Percentiles rank a stretch among this genome's conserved stretches.
These are phyloP conservation scores for Zootermopsis nevadensis DNA, from an alignment of 2,888 invertebrate genomes.

Conservation along the genomic window DNA sequence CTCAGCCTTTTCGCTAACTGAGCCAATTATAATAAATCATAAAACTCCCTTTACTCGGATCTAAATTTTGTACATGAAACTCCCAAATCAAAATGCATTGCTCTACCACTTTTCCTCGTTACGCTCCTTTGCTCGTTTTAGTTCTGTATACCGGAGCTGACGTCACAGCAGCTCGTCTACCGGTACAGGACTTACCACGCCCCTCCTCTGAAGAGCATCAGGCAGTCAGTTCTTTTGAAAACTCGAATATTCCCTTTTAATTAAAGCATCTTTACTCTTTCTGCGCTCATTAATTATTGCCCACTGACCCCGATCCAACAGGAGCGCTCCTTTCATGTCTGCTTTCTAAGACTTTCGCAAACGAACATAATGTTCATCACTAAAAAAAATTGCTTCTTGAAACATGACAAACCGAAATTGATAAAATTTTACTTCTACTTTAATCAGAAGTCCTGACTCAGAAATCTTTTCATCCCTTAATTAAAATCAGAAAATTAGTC, in stretches of 20 bases:
- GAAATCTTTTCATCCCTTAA: too few relatives aligned
- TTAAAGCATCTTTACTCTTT: conserved; percentile 1
- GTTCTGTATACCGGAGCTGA: too few relatives aligned
- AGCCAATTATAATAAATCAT: not conserved
- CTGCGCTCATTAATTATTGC: conserved; percentile 19
- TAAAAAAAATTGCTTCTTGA: not conserved
- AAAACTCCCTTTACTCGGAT: not conserved
- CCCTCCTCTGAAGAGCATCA: too few relatives aligned
- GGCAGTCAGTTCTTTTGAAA: not conserved
- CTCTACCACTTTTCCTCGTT: not conserved
- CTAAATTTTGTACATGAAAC: not conserved
- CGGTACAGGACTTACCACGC: too few relatives aligned
- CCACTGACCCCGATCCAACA: not conserved
- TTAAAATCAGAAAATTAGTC: too few relatives aligned
- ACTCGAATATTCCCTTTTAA: not conserved
- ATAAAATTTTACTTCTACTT: not conserved
- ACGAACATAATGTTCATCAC: not conserved
- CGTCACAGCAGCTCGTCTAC: too few relatives aligned
- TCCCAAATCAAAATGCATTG: not conserved
- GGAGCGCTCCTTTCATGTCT: not conserved
- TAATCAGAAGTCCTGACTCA: too few relatives aligned
- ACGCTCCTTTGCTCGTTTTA: not conserved
- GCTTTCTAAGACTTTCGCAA: not conserved
- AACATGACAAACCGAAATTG: not conserved
- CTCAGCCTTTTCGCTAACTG: not conserved